A percentile compares a stretch with the other conserved stretches of the same genome.
These are phyloP conservation scores for Synergus japonicus DNA, from an alignment of 2,888 invertebrate species.

Conservation along the genomic window DNA sequence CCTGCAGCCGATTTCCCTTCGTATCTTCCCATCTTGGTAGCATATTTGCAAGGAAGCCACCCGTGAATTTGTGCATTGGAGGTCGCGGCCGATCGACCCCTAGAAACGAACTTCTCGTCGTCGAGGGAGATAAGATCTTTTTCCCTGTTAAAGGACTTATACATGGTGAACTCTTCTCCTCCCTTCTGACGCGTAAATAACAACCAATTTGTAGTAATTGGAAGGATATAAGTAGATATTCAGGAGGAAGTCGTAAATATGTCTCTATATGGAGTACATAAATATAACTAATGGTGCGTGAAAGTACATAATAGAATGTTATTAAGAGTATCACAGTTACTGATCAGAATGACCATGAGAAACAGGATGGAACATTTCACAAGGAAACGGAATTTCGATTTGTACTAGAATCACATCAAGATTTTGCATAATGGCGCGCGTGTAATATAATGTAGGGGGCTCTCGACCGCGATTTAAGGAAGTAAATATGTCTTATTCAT, in stretches of 20 bases:
- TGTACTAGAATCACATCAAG: neutral
- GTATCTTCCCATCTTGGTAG: slow-evolving; percentile 51
- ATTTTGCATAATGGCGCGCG: neutral
- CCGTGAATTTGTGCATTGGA: slow-evolving; percentile 54
- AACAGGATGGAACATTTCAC: slow-evolving; percentile 12
- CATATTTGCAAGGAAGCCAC: slow-evolving; percentile 56
- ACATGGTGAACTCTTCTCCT: neutral
- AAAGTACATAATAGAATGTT: slow-evolving; percentile 13
- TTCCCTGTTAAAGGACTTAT: slow-evolving; percentile 41
- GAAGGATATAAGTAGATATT: slow-evolving; percentile 18
- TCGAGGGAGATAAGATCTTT: slow-evolving; percentile 48
- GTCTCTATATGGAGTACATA: slow-evolving; percentile 1
- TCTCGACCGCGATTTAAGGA: neutral
- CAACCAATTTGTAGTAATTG: slow-evolving; percentile 30
- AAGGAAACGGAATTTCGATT: slow-evolving; percentile 10
- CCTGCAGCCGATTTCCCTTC: slow-evolving; percentile 53
- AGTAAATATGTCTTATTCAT: neutral
- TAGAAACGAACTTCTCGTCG: slow-evolving; percentile 43
- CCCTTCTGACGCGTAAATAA: slow-evolving; percentile 12
- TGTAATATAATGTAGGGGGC: neutral
- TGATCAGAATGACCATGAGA: slow-evolving; percentile 7
- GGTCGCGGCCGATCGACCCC: slow-evolving; percentile 52
- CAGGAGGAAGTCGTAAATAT: slow-evolving; percentile 1
- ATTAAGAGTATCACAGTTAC: neutral
- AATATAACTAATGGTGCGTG: slow-evolving; percentile 27